phyloP scores from a whole-genome alignment of 1,140 invertebrate species.

The Ruditapes philippinarum region DNA sequence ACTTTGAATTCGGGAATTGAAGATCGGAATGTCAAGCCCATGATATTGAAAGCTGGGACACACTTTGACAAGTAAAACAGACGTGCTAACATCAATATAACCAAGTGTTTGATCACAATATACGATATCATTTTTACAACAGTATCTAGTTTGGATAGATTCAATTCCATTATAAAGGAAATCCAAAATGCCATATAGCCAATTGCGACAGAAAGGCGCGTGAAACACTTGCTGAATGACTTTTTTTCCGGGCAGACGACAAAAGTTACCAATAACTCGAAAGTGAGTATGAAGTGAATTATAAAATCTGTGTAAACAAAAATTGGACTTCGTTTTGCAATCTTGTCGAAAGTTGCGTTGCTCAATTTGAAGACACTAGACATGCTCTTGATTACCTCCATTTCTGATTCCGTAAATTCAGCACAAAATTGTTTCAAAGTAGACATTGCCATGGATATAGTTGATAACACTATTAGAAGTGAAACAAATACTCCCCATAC shows the following conservation, averaged over 20 bases:
- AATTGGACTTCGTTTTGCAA: conserved; percentile 6
- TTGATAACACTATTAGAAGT: neutral
- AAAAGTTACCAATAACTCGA: conserved; percentile 17
- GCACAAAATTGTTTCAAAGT: neutral
- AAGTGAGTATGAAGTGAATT: neutral
- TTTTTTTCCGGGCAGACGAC: conserved; percentile 16
- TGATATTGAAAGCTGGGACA: conserved; percentile 46
- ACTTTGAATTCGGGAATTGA: conserved; percentile 46
- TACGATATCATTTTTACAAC: neutral
- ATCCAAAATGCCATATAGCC: conserved; percentile 39
- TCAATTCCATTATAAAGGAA: conserved; percentile 13
- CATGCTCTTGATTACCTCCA: neutral
- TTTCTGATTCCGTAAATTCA: neutral
- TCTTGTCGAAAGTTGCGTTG: neutral
- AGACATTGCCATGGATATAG: neutral
- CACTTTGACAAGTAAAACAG: conserved; percentile 18
- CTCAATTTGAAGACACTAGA: neutral
- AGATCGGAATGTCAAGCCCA: conserved; percentile 10
- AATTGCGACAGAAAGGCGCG: neutral
- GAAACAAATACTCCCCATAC: conserved; percentile 32
- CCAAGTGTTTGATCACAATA: conserved; percentile 11
- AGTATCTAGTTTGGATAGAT: conserved; percentile 1
- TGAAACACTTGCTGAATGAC: neutral
- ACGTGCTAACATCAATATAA: conserved; percentile 17
- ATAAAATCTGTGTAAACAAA: neutral